Conservation (phyloP, 1,140 invertebrate genomes). For the Procambarus clarkii region DNA sequence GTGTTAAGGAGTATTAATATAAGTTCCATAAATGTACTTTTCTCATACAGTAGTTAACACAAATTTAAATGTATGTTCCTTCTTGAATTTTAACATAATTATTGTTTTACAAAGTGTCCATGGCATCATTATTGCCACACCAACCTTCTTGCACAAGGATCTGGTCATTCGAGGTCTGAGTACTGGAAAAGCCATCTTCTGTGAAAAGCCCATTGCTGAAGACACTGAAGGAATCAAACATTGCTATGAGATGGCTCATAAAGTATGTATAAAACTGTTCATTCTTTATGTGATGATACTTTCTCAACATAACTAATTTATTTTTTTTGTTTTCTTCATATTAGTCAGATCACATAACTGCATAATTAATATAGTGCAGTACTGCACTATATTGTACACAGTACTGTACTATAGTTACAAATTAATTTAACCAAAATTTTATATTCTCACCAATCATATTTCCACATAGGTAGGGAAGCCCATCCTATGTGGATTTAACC, state of each 20-base stretch:
- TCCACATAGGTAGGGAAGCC: slow-evolving; percentile 75
- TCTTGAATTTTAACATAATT: background rate
- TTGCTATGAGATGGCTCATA: slow-evolving; percentile 80
- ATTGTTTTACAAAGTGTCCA: slow-evolving; percentile 76
- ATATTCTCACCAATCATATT: background rate
- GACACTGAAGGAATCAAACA: slow-evolving; percentile 77
- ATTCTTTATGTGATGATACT: too few relatives aligned
- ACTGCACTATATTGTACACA: too few relatives aligned
- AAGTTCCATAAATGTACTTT: background rate
- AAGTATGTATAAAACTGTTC: slow-evolving; percentile 74
- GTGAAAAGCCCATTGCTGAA: slow-evolving; percentile 84
- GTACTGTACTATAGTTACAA: too few relatives aligned
- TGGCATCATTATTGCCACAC: slow-evolving; percentile 80
- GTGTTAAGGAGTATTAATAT: too few relatives aligned
- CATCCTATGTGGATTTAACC: slow-evolving; percentile 83
- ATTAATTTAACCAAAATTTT: background rate
- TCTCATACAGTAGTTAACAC: background rate
- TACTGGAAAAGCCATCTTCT: slow-evolving; percentile 82
- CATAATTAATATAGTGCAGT: too few relatives aligned
- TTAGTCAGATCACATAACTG: too few relatives aligned
- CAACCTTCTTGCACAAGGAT: slow-evolving; percentile 81
- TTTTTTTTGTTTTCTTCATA: too few relatives aligned
- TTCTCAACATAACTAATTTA: too few relatives aligned
- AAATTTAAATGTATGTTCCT: too few relatives aligned
- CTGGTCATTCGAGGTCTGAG: slow-evolving; percentile 80